Evolutionary conservation across 1,140 invertebrate species (phyloP), one percentile per base, ranked within the genome.

Genomic region (Ceratitis capitata): DNA sequence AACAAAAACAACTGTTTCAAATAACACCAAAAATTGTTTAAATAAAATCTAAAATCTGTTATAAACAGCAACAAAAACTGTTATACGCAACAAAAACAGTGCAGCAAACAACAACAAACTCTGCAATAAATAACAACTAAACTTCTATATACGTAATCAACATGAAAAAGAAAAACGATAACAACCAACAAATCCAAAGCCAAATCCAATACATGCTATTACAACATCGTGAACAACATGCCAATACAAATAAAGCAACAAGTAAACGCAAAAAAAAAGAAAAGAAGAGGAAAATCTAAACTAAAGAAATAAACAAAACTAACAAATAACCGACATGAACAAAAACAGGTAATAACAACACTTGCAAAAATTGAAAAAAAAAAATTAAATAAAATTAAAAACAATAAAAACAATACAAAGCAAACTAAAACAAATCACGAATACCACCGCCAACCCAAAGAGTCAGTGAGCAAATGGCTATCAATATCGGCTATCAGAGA

Each of bases 351-450:
- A 74, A 78, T 35, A 39, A 39, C 32, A 39, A 10, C 32, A 74
- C 39, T 74, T 39, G 64, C 0, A n/a, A 74, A 19, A 45, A 78
- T 23, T 23, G 7, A 1, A 35, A 5, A 32, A 14, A 64, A 64
- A 26, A 64, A 3, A 9, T 29, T 2, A 2, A 64, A 58, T 6
- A 58, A 58, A 58, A 23, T 2, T n/a, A 39, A 45, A 14, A 78
- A 78, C 19, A 3, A 39, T 14, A 78, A 78, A 42, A 78, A n/a
- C n/a, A n/a, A n/a, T n/a, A n/a, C n/a, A n/a, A n/a, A n/a, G n/a
- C n/a, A n/a, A n/a, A n/a, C n/a, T n/a, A n/a, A n/a, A n/a, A 78
- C 16, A 78, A 78, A 78, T 47, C 69, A 78, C 69, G 69, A 78
- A 10, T 78, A 78, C 69, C 3, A 16, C n/a, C n/a, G n/a, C 51